Conservation (phyloP, 2,797 vertebrate genomes). For the Pseudopleuronectes americanus region DNA sequence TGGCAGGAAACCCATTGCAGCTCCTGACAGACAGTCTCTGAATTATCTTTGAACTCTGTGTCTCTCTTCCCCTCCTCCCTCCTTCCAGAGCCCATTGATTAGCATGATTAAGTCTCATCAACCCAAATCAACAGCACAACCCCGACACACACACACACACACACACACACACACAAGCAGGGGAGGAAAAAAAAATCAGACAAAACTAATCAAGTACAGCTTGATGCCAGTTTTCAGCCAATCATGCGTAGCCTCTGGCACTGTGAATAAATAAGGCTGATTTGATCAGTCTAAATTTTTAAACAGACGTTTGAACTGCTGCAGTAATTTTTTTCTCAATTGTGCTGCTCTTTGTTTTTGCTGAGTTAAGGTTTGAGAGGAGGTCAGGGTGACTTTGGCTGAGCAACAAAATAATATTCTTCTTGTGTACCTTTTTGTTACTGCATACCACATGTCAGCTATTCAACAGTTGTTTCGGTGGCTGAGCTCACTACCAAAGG, state of each 20-base stretch:
- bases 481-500: neutral
- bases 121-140: slow-evolving; percentile 70
- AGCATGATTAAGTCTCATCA: slow-evolving; percentile 81
- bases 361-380: slow-evolving; percentile 52
- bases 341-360: slow-evolving; percentile 40
- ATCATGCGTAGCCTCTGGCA: slow-evolving; percentile 62
- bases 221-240: slow-evolving; percentile 71
- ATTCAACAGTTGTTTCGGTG: neutral
- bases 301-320: slow-evolving; percentile 60
- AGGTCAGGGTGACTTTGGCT: slow-evolving; percentile 38
- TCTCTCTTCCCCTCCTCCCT: neutral
- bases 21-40: slow-evolving; percentile 7
- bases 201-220: slow-evolving; percentile 80
- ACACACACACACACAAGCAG: slow-evolving; percentile 18
- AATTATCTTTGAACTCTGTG: slow-evolving; percentile 21
- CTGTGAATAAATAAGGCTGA: slow-evolving; percentile 68
- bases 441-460: neutral
- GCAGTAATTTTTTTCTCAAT: slow-evolving; percentile 43
- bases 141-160: slow-evolving; percentile 4
- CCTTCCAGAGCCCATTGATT: slow-evolving; percentile 72
- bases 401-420: neutral
- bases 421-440: no score
- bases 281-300: slow-evolving; percentile 66
- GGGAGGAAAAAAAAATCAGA: slow-evolving; percentile 71
- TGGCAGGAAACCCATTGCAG: slow-evolving; percentile 15